Conservation (phyloP, 2,888 invertebrate genomes). For the Drosophila birchii region DNA sequence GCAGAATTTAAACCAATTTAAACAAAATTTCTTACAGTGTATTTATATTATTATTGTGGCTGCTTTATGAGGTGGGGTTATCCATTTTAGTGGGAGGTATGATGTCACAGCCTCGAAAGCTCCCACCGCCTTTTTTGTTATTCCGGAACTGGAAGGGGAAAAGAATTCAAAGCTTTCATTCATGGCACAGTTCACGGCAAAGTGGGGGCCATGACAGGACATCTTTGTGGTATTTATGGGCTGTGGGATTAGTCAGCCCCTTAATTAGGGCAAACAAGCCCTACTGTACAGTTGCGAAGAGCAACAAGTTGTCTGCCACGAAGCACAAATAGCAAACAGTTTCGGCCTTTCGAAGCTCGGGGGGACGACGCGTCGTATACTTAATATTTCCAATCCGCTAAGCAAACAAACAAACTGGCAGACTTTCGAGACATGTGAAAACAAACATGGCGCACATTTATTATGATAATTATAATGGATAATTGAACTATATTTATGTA, state of each 20-base stretch:
- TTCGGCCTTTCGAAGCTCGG: constrained; percentile 11
- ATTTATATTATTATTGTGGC: constrained; percentile 15
- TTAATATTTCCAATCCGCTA: constrained; percentile 27
- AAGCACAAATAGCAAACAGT: constrained; percentile 1
- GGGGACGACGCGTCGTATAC: constrained; percentile 23
- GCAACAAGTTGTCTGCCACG: constrained; percentile 22
- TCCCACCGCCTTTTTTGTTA: constrained; percentile 5
- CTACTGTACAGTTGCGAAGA: background rate
- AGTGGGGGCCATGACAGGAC: constrained; percentile 12
- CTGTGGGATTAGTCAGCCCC: background rate
- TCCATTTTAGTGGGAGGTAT: constrained; percentile 35
- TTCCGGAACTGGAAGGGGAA: constrained; percentile 25
- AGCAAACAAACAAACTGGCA: constrained; percentile 33
- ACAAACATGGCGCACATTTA: constrained; percentile 42
- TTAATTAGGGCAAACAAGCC: constrained; percentile 1
- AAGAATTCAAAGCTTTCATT: constrained; percentile 12
- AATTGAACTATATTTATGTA: constrained; percentile 44
- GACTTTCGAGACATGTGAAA: constrained; percentile 19
- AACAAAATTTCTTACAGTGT: background rate
- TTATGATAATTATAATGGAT: constrained; percentile 44
- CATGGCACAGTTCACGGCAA: constrained; percentile 5
- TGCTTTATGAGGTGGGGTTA: constrained; percentile 10
- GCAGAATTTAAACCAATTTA: background rate
- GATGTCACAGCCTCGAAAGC: constrained; percentile 41
- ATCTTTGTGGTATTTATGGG: constrained; percentile 13